phyloP scores from a whole-genome alignment of 2,888 invertebrate species.

The Melipona beecheii region DNA sequence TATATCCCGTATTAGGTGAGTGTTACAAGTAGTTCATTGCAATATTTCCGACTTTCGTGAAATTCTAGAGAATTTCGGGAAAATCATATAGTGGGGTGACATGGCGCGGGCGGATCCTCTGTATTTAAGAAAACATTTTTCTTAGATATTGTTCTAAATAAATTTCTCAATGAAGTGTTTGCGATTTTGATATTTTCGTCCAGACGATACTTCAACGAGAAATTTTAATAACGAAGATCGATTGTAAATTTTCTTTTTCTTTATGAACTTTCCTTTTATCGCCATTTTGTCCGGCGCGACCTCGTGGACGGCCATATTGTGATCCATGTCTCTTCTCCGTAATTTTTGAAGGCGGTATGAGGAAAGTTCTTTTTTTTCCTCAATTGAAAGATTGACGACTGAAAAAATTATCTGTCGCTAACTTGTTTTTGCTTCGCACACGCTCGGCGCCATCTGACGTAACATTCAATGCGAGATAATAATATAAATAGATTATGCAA shows the following conservation, averaged over 20 bases:
- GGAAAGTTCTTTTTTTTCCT: constrained; percentile 53
- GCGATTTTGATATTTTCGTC: constrained; percentile 67
- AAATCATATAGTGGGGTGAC: constrained; percentile 50
- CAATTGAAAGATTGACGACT: constrained; percentile 40
- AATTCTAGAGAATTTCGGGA: constrained; percentile 46
- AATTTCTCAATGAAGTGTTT: constrained; percentile 65
- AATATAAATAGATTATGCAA: constrained; percentile 81
- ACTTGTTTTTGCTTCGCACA: constrained; percentile 71
- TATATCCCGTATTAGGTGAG: constrained; percentile 71
- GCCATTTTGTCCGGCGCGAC: constrained; percentile 82
- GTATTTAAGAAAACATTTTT: constrained; percentile 28
- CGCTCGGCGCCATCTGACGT: constrained; percentile 69
- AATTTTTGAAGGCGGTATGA: constrained; percentile 72
- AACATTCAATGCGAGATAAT: constrained; percentile 72
- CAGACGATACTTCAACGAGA: constrained; percentile 60
- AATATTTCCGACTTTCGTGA: neutral
- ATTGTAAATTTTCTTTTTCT: constrained; percentile 53
- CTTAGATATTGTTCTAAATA: neutral
- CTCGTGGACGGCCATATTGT: constrained; percentile 81
- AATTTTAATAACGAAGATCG: constrained; percentile 23
- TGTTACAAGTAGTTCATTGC: constrained; percentile 43
- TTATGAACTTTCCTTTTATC: constrained; percentile 69
- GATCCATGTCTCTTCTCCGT: constrained; percentile 67
- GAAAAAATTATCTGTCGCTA: constrained; percentile 68
- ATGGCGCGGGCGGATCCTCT: constrained; percentile 68